Evolutionary conservation across 1,140 invertebrate species (phyloP), one percentile per base, ranked within the genome.

Genomic region (Calosoma granatense): DNA sequence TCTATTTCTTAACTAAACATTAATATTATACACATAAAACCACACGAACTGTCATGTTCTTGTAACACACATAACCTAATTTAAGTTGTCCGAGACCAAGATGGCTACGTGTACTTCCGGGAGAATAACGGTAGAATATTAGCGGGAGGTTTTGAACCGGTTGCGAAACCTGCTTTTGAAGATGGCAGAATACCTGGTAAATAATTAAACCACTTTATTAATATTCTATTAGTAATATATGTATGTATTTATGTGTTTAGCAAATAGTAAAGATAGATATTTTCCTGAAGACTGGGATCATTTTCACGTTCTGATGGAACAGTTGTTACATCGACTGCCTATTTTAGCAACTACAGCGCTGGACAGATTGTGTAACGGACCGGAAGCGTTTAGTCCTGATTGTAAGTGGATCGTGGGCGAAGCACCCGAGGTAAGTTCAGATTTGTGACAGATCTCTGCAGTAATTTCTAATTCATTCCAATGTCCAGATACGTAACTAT

Each of bases 351-450:
- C 84, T 54, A 82, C 87, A 21, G 74, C 81, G 11, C 72, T 91
- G 41, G 83, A 94, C 63, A 83, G 84, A 63, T 72, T 98, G 12
- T 85, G 85, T 62, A 94, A 93, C 70, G 86, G 88, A 6, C 85
- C 94, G 1, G 94, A 98, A 76, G 90, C 90, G 30, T 98, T 97
- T 76, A 95, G 94, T 22, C 94, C 89, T 0, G 90, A 92, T 69
- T 90, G 88, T 67, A 91, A 89, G 68, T 92, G 88, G 88, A 90
- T 92, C 43, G 76, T 98, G 14, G 95, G 95, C 1, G 90, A 97
- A 80, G 82, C 90, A 14, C 87, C 94, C 0, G 94, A 97, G 79
- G 86, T 90, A 67, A 55, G 9, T 54, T 9, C 20, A 41, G 17
- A 41, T 6, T 47, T 19, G 15, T 51, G 22, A 39, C 21, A 19